Evolutionary conservation across 2,888 invertebrate genomes (phyloP).

Genomic region (Lysandra bellargus): DNA sequence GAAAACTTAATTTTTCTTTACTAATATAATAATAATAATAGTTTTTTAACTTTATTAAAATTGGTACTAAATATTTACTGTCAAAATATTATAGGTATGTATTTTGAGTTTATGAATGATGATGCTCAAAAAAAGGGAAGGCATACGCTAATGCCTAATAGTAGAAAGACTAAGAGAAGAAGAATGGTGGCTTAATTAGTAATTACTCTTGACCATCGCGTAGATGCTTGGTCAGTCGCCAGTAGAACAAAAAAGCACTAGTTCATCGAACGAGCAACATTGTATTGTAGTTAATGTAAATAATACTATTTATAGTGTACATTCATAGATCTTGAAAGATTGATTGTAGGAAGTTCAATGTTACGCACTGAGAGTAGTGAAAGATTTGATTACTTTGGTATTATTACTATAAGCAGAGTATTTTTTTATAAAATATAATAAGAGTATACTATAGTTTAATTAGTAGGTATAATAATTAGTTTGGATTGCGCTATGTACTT

Average conservation of each 20-base stretch:
- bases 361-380: not conserved
- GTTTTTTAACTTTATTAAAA: no score
- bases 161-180: not conserved
- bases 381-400: not conserved
- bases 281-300: constrained; percentile 26
- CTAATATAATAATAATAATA: no score
- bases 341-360: constrained; percentile 23
- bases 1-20: no score
- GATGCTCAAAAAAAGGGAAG: no score
- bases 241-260: not conserved
- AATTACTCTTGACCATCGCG: not conserved
- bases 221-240: constrained; percentile 14
- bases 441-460: no score
- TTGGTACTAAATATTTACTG: no score
- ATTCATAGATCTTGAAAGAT: constrained; percentile 19
- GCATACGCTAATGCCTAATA: no score
- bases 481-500: no score
- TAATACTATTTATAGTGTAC: constrained; percentile 1
- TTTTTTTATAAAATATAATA: not conserved
- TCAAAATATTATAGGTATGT: no score
- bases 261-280: constrained; percentile 6
- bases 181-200: not conserved
- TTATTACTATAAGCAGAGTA: not conserved
- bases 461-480: no score
- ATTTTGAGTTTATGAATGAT: no score